Base-by-base conservation (phyloP, 2,113 vertebrate species). In the Polyodon spathula region DNA sequence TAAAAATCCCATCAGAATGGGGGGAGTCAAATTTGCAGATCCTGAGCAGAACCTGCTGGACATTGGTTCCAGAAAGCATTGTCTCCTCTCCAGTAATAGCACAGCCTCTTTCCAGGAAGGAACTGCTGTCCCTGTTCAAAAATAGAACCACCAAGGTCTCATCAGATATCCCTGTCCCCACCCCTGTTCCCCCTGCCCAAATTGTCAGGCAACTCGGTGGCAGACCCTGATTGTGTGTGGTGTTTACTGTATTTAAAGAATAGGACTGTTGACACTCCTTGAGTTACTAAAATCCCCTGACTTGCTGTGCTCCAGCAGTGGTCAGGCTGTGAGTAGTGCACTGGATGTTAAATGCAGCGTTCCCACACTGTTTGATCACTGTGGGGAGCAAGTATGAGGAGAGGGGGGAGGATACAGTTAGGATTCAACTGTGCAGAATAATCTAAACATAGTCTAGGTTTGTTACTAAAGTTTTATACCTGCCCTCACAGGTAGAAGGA, bases 351-450 rank as follows among this genome's bases (percentile, higher is more conserved):
- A 46, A n/a, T 40, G 56, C 66, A 50, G 57, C 55, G 69, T 71
- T 71, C 69, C 72, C 72, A 74, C 65, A 74, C 64, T 69, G 46
- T 40, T 43, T 44, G 40, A 50, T 39, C 54, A 15, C 59, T 38
- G 48, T 64, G n/a, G n/a, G n/a, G n/a, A n/a, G n/a, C n/a, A n/a
- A n/a, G n/a, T n/a, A n/a, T n/a, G n/a, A 37, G 50, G 46, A 39
- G 39, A 6, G 27, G 39, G 54, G 43, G 58, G 56, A 51, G 9
- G 53, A 58, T 63, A 43, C 48, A 42, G 63, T 52, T 37, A 50
- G 12, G 56, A 44, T n/a, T 27, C 15, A 15, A 37, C 43, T 48
- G 17, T 37, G 41, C 37, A 40, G 40, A 52, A 48, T 51, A 56
- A 27, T 55, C 62, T 48, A 51, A 37, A 43, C 44, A 52, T 17